These are phyloP conservation scores for Oophaga sylvatica DNA, from an alignment of 2,797 vertebrate genomes.

Conservation along the genomic window DNA sequence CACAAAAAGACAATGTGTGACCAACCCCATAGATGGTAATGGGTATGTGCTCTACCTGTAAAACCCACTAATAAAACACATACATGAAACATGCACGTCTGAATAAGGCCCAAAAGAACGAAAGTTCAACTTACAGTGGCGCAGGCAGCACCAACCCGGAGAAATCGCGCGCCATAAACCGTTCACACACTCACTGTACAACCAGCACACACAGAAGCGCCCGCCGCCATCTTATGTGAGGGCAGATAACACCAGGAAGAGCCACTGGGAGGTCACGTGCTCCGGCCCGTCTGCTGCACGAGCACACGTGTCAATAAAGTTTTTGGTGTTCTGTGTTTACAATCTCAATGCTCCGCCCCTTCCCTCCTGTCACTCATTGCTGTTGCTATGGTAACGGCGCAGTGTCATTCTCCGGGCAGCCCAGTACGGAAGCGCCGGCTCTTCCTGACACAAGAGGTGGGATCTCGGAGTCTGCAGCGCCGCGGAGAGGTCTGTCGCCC, in stretches of 20 bases:
- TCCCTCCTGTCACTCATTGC: slow-evolving; percentile 43
- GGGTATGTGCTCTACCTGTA: too few species aligned
- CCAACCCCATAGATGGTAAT: too few species aligned
- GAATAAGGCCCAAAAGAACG: too few species aligned
- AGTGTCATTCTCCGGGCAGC: slow-evolving; percentile 35
- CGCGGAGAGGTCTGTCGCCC: slow-evolving; percentile 28
- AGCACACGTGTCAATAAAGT: slow-evolving; percentile 19
- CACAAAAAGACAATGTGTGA: too few species aligned
- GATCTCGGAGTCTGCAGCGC: slow-evolving; percentile 5
- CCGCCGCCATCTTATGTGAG: slow-evolving; percentile 26
- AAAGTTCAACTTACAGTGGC: too few species aligned
- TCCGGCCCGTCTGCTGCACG: background rate
- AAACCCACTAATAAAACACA: too few species aligned
- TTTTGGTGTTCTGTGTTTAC: background rate
- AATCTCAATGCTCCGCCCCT: background rate
- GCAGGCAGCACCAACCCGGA: too few species aligned
- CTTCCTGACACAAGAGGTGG: slow-evolving; percentile 58
- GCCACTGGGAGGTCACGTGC: background rate
- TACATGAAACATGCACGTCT: too few species aligned
- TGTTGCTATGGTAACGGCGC: slow-evolving; percentile 48
- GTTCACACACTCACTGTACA: too few species aligned
- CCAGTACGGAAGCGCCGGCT: slow-evolving; percentile 59
- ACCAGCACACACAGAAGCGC: background rate
- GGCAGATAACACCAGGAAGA: background rate
- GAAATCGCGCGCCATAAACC: background rate